These are phyloP conservation scores for Helostoma temminkii DNA, from an alignment of 2,797 vertebrate genomes.

Conservation along the genomic window DNA sequence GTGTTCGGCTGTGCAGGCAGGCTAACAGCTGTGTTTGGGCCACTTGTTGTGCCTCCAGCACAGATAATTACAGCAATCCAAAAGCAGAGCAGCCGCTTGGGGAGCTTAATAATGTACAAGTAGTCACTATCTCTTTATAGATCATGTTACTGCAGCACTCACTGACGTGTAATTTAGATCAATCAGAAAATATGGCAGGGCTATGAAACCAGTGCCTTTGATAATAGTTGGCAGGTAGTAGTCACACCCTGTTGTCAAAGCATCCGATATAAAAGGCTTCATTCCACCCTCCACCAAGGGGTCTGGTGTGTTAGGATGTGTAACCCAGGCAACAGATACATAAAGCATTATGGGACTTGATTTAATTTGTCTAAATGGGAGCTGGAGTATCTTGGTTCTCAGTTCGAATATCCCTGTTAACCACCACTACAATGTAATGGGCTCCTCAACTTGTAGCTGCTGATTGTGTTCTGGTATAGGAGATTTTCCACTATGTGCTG, in stretches of 20 bases:
- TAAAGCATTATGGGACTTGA: slow-evolving; percentile 84
- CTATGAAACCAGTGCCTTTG: slow-evolving; percentile 85
- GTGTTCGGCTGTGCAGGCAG: slow-evolving; percentile 76
- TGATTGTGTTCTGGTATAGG: slow-evolving; percentile 74
- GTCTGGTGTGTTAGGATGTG: slow-evolving; percentile 80
- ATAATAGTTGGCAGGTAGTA: slow-evolving; percentile 86
- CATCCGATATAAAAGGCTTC: slow-evolving; percentile 82
- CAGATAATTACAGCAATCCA: slow-evolving; percentile 88
- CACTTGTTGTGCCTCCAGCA: slow-evolving; percentile 87
- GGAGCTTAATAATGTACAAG: slow-evolving; percentile 88
- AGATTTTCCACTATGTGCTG: slow-evolving; percentile 66
- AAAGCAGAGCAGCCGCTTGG: slow-evolving; percentile 85
- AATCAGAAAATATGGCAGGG: slow-evolving; percentile 85
- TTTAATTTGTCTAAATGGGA: slow-evolving; percentile 88
- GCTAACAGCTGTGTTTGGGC: slow-evolving; percentile 88
- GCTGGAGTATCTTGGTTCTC: slow-evolving; percentile 85
- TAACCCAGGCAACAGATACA: slow-evolving; percentile 84
- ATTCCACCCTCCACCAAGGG: slow-evolving; percentile 80
- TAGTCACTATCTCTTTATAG: slow-evolving; percentile 86
- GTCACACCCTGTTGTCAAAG: slow-evolving; percentile 82
- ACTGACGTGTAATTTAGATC: slow-evolving; percentile 87
- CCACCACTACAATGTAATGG: slow-evolving; percentile 87
- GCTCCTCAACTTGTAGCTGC: slow-evolving; percentile 81
- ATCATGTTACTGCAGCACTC: slow-evolving; percentile 85
- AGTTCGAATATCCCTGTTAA: slow-evolving; percentile 87